Base-by-base conservation (phyloP, 2,113 vertebrate genomes). In the Trematomus loennbergii region DNA sequence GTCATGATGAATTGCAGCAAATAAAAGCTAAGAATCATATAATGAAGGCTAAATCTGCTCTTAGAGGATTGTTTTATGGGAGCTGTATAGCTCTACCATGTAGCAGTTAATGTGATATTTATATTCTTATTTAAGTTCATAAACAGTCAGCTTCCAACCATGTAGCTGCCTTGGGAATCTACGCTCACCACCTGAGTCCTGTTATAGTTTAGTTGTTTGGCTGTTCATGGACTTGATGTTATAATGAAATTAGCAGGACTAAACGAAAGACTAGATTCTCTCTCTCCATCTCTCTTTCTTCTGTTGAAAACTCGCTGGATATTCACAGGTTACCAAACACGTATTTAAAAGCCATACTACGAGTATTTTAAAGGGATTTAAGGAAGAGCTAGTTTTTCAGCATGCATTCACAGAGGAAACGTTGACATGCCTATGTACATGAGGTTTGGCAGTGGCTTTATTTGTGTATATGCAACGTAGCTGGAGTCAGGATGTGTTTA, bases 151-250 rank as follows among this genome's bases (percentile, higher is more conserved):
- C 63, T 0, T 74, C 17, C 36, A 43, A 33, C 12, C 36, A 40
- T 57, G 36, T 40, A 65, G 67, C 70, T 54, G 79, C 78, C 43
- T 70, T 29, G 60, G 17, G 33, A 67, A 12, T 12, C 76, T 8
- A 2, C 49, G 0, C 63, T 74, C 62, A 0, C 61, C 83, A 76
- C 73, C 79, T 43, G 82, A 81, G 78, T 53, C 73, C 73, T 20
- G 45, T 63, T 9, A 45, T 13, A 1, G 45, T 58, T 48, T n/a
- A 1, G 33, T 36, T 54, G 36, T 71, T 11, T 5, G 71, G 9
- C 66, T 71, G 66, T 43, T 13, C 48, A 11, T 81, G 76, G 82
- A 80, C 69, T 43, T 12, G 33, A 54, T 13, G 0, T 33, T 36
- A 5, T 6, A 13, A 49, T 61, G 36, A 71, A 67, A 49, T 22